These are phyloP conservation scores for Galago senegalensis DNA, from an alignment of 2,797 vertebrate species.

Conservation along the genomic window DNA sequence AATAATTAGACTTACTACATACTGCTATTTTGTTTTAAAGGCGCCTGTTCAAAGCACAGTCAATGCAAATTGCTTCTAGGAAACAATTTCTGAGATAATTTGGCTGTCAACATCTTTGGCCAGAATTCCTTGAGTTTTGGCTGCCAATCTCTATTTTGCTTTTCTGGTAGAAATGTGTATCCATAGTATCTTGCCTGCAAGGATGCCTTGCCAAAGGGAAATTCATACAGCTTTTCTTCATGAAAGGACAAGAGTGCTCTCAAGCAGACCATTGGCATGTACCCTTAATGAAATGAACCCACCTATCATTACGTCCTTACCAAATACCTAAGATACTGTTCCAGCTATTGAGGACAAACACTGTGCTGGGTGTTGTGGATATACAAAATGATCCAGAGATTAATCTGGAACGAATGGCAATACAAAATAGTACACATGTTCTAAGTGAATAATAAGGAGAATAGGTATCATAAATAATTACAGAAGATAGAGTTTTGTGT, in stretches of 20 bases:
- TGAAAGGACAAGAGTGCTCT: background rate
- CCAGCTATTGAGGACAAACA: background rate
- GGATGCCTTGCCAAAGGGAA: slow-evolving; percentile 43
- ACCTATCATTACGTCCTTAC: background rate
- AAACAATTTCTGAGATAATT: slow-evolving; percentile 67
- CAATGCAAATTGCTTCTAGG: slow-evolving; percentile 68
- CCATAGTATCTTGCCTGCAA: slow-evolving; percentile 21
- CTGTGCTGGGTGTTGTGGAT: background rate
- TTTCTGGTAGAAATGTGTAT: slow-evolving; percentile 50
- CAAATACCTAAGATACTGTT: background rate
- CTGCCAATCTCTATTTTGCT: slow-evolving; percentile 63
- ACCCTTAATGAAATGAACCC: background rate
- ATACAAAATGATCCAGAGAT: background rate
- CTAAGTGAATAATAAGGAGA: background rate
- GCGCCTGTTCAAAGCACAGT: slow-evolving; percentile 24
- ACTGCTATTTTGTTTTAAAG: slow-evolving; percentile 2
- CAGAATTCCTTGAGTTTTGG: slow-evolving; percentile 77
- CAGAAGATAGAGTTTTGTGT: background rate
- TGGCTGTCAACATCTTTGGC: slow-evolving; percentile 69
- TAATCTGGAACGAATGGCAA: background rate
- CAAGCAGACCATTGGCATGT: background rate
- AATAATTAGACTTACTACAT: slow-evolving; percentile 1
- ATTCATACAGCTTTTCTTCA: background rate
- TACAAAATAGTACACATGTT: slow-evolving; percentile 8
- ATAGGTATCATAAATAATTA: background rate